A percentile compares a stretch with the other conserved stretches of the same genome.
phyloP scores from a whole-genome alignment of 2,797 vertebrate species.

The Gallinago solitaria region DNA sequence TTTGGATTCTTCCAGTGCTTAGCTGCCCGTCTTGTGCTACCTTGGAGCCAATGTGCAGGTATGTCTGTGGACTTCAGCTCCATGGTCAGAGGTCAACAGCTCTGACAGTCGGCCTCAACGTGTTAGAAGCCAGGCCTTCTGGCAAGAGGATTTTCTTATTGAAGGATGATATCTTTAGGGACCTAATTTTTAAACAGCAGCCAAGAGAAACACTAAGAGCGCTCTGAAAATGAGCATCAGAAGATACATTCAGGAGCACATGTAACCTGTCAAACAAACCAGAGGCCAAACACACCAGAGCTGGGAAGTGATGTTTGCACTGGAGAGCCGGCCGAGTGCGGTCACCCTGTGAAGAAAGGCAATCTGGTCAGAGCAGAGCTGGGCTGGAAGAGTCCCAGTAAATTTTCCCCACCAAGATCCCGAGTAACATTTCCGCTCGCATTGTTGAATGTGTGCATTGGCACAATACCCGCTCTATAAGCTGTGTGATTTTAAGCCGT shows the following conservation, averaged over 20 bases:
- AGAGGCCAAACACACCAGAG: constrained; percentile 18
- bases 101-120: not conserved
- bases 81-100: not conserved
- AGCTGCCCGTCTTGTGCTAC: not conserved
- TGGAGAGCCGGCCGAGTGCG: not conserved
- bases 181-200: constrained; percentile 38
- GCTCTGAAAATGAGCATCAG: constrained; percentile 40
- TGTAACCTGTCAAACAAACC: constrained; percentile 49
- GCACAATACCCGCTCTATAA: not conserved
- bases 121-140: not conserved
- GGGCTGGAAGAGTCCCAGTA: not conserved
- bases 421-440: constrained; percentile 5
- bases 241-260: constrained; percentile 30
- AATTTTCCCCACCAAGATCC: constrained; percentile 22
- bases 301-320: constrained; percentile 36
- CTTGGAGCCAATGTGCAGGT: not conserved
- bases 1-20: not conserved
- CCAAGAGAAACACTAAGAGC: constrained; percentile 24
- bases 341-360: not conserved
- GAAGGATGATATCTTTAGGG: constrained; percentile 37
- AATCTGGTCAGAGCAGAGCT: not conserved
- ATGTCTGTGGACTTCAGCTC: not conserved
- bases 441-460: constrained; percentile 20
- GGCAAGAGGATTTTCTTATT: not conserved
- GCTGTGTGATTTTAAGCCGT: constrained; percentile 10